A percentile compares a stretch with the other conserved stretches of the same genome.
These are phyloP conservation scores for Tamias sibiricus DNA, from an alignment of 2,113 vertebrate species.

Conservation along the genomic window DNA sequence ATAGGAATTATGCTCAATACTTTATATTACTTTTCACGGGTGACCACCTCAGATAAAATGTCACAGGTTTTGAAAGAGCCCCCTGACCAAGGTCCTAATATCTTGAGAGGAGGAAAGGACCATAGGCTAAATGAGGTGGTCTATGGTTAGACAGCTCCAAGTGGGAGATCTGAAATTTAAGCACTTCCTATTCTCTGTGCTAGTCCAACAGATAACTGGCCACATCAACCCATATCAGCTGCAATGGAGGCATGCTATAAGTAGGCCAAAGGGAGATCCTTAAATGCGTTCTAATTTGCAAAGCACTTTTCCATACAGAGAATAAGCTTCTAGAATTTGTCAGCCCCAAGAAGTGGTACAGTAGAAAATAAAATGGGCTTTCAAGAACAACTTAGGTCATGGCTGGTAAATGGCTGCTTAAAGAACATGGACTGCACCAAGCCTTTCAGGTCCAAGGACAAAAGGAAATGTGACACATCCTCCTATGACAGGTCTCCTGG, in stretches of 20 bases:
- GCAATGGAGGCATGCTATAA: not conserved
- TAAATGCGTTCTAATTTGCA: slow-evolving; percentile 28
- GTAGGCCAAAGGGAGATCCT: not conserved
- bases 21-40: not conserved
- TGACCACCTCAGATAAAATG: too few species aligned
- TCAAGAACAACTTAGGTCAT: not conserved
- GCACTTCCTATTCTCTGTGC: not conserved
- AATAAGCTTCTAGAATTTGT: slow-evolving; percentile 10
- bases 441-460: not conserved
- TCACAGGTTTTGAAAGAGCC: not conserved
- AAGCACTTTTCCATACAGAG: not conserved
- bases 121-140: not conserved
- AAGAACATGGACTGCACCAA: not conserved
- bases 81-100: not conserved
- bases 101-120: slow-evolving; percentile 15
- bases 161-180: not conserved
- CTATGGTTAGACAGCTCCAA: not conserved
- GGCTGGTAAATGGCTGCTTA: not conserved
- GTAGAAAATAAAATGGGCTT: not conserved
- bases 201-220: not conserved
- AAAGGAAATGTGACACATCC: not conserved
- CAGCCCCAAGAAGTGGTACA: not conserved
- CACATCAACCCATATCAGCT: not conserved
- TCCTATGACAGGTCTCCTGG: not conserved
- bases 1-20: not conserved